Conservation (phyloP, 2,888 invertebrate species). For the Cheilosia pagana region DNA sequence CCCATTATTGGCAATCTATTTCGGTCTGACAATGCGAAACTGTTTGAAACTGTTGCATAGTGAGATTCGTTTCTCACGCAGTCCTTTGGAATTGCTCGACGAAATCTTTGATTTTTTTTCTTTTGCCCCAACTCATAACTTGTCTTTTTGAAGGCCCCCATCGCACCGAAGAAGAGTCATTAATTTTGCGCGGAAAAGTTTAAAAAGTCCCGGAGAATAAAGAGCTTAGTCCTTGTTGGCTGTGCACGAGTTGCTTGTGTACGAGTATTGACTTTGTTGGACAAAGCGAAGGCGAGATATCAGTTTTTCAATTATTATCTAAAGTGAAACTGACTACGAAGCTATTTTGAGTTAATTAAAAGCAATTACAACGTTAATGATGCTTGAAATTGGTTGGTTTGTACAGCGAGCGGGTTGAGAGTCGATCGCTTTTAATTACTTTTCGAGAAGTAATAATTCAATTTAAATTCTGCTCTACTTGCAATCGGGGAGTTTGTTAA, state of each 20-base stretch:
- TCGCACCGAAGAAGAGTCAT: neutral
- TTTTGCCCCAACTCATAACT: too few relatives aligned
- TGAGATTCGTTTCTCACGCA: too few relatives aligned
- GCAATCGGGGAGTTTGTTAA: neutral
- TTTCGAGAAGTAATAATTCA: neutral
- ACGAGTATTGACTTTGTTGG: neutral
- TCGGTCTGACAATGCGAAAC: too few relatives aligned
- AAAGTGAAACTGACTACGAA: neutral
- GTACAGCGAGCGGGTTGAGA: neutral
- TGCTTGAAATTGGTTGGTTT: slow-evolving; percentile 10
- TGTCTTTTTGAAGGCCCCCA: neutral
- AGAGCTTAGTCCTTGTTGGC: neutral
- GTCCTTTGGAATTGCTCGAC: too few relatives aligned
- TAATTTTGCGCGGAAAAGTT: slow-evolving; percentile 6
- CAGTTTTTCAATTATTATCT: neutral
- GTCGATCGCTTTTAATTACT: neutral
- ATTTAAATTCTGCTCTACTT: neutral
- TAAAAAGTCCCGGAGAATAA: neutral
- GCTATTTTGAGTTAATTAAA: slow-evolving; percentile 11
- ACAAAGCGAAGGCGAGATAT: neutral
- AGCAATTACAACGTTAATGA: neutral
- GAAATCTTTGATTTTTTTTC: too few relatives aligned
- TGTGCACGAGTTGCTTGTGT: neutral
- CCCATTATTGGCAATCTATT: too few relatives aligned
- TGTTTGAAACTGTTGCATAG: too few relatives aligned